Conservation (phyloP, 2,888 invertebrate genomes). For the Liopterus haemorrhoidalis region DNA sequence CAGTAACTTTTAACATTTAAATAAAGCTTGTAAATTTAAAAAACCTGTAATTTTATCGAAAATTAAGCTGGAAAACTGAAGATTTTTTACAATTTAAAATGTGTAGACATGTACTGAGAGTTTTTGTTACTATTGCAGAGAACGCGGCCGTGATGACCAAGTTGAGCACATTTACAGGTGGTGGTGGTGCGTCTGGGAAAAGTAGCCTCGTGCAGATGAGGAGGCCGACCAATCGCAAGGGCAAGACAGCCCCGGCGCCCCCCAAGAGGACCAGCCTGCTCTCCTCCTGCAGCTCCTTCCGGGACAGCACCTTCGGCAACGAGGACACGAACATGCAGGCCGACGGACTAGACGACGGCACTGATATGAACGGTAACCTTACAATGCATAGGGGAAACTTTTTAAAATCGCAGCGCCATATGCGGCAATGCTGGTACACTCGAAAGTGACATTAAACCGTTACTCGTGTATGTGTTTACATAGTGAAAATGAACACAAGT, state of each 20-base stretch:
- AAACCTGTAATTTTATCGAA: too few relatives aligned
- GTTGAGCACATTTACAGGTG: slow-evolving; percentile 59
- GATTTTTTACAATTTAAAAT: too few relatives aligned
- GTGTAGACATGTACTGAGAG: too few relatives aligned
- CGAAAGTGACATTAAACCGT: too few relatives aligned
- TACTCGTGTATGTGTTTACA: too few relatives aligned
- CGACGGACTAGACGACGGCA: slow-evolving; percentile 52
- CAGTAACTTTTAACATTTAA: too few relatives aligned
- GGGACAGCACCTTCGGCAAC: slow-evolving; percentile 68
- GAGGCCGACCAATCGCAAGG: slow-evolving; percentile 78
- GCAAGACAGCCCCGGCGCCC: slow-evolving; percentile 91
- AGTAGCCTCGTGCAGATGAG: slow-evolving; percentile 74
- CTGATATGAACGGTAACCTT: slow-evolving; percentile 49
- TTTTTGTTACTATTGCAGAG: too few relatives aligned
- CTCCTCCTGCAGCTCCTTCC: slow-evolving; percentile 79
- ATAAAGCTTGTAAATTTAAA: too few relatives aligned
- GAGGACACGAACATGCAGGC: slow-evolving; percentile 57
- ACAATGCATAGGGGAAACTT: slow-evolving; percentile 34
- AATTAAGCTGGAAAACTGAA: too few relatives aligned
- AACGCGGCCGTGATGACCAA: slow-evolving; percentile 42
- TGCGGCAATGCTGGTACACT: too few relatives aligned
- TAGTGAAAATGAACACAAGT: too few relatives aligned
- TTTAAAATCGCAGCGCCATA: too few relatives aligned
- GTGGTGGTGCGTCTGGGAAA: slow-evolving; percentile 52
- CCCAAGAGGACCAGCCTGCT: slow-evolving; percentile 87